These are phyloP conservation scores for Macrophya annulata DNA, from an alignment of 2,888 invertebrate genomes.

Conservation along the genomic window DNA sequence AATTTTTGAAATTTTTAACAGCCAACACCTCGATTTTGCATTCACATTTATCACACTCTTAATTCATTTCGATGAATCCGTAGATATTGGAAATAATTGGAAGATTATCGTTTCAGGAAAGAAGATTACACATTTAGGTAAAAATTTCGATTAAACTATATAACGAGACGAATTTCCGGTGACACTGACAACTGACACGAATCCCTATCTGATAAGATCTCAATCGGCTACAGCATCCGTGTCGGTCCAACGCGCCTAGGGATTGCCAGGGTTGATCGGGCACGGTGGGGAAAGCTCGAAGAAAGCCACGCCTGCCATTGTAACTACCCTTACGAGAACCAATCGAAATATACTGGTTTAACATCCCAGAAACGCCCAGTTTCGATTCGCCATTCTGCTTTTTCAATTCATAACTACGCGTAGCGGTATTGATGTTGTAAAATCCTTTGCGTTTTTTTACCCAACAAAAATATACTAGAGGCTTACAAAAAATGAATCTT, in stretches of 20 bases:
- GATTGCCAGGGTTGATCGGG: slow-evolving; percentile 47
- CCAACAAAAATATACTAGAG: background rate
- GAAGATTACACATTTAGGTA: background rate
- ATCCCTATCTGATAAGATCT: slow-evolving; percentile 56
- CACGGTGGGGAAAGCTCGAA: slow-evolving; percentile 19
- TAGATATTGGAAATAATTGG: background rate
- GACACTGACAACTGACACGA: slow-evolving; percentile 50
- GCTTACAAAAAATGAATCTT: background rate
- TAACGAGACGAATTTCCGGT: background rate
- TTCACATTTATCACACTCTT: background rate
- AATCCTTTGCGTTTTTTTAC: background rate
- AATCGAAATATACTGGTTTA: slow-evolving; percentile 35
- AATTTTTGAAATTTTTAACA: background rate
- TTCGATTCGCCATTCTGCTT: slow-evolving; percentile 56
- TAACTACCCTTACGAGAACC: slow-evolving; percentile 50
- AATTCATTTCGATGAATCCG: background rate
- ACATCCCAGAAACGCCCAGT: slow-evolving; percentile 29
- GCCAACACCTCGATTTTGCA: background rate
- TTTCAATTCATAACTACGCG: slow-evolving; percentile 16
- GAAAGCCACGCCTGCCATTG: slow-evolving; percentile 40
- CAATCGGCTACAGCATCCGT: slow-evolving; percentile 47
- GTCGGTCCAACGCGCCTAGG: slow-evolving; percentile 49
- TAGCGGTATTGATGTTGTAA: slow-evolving; percentile 35
- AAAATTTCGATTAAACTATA: background rate
- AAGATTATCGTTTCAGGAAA: background rate